phyloP scores from a whole-genome alignment of 2,797 vertebrate species.

The Ceryle rudis region DNA sequence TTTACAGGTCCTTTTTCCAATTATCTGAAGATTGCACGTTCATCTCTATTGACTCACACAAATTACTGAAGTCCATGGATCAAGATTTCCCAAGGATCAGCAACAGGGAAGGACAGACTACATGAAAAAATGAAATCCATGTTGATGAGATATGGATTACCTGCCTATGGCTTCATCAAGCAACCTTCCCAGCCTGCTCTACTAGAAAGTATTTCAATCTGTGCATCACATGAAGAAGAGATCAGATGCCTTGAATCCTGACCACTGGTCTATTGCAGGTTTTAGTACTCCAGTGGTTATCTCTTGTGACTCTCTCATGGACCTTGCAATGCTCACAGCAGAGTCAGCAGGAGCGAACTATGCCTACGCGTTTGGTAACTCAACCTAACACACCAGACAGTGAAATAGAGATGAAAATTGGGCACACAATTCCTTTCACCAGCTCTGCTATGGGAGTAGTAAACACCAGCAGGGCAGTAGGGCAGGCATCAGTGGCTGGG shows the following conservation, averaged over 20 bases:
- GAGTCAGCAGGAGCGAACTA: neutral
- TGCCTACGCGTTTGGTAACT: neutral
- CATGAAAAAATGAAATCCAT: neutral
- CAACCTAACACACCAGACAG: neutral
- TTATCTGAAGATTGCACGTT: neutral
- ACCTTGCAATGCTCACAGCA: neutral
- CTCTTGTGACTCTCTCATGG: neutral
- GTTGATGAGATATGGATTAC: neutral
- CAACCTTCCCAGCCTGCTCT: neutral
- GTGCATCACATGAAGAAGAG: neutral
- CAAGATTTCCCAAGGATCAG: neutral
- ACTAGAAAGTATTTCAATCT: neutral
- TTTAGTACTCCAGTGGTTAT: neutral
- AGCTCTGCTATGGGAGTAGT: neutral
- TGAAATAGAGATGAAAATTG: neutral
- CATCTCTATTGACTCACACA: neutral
- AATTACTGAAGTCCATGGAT: neutral
- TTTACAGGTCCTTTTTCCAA: neutral
- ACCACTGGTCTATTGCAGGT: neutral
- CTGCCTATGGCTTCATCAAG: neutral
- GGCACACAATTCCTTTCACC: neutral
- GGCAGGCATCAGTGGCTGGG: neutral
- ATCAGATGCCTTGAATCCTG: neutral
- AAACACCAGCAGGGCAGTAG: neutral
- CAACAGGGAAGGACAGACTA: neutral